A percentile compares a stretch with the other conserved stretches of the same genome.
These are phyloP conservation scores for Archips crataeganus DNA, from an alignment of 2,888 invertebrate species.

Conservation along the genomic window DNA sequence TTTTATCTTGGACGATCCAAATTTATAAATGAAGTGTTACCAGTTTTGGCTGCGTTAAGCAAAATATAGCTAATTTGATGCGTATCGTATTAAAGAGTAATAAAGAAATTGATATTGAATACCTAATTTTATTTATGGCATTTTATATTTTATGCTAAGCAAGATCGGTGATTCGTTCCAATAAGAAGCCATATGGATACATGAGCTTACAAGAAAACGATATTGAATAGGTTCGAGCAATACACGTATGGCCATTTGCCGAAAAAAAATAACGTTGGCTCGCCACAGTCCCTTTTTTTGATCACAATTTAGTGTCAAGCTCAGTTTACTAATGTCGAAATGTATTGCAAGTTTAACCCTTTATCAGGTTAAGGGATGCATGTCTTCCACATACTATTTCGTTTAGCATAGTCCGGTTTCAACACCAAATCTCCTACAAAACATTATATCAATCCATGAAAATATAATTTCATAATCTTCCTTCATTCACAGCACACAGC, in stretches of 20 bases:
- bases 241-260: neutral
- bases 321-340: too few species aligned
- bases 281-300: too few species aligned
- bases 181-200: neutral
- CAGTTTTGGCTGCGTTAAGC: constrained; percentile 7
- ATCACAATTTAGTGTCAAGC: too few species aligned
- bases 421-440: too few species aligned
- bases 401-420: too few species aligned
- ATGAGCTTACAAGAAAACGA: neutral
- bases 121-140: constrained; percentile 23
- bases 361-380: too few species aligned
- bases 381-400: too few species aligned
- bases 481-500: too few species aligned
- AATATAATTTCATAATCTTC: too few species aligned
- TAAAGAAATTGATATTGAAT: constrained; percentile 26
- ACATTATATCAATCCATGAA: too few species aligned
- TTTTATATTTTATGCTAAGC: neutral
- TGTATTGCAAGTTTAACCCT: too few species aligned
- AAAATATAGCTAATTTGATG: constrained; percentile 10
- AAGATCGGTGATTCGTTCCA: constrained; percentile 4
- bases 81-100: constrained; percentile 26
- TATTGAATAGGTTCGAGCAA: neutral
- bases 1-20: constrained; percentile 15
- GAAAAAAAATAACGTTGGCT: too few species aligned
- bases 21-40: constrained; percentile 8